Conservation (phyloP, 2,113 vertebrate species). For the Mustela lutreola region DNA sequence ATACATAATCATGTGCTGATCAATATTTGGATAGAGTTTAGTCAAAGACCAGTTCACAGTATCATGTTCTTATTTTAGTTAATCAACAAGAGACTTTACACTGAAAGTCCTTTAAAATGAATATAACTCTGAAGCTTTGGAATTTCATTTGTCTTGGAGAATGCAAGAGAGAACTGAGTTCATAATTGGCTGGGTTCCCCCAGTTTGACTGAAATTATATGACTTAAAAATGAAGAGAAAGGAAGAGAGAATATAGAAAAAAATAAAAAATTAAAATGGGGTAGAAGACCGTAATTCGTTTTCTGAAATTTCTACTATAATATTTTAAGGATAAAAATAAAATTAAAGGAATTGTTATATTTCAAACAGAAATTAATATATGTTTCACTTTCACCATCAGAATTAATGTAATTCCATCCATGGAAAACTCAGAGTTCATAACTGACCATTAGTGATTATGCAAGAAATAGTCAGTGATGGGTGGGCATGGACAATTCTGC, state of each 20-base stretch:
- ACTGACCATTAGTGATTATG: not conserved
- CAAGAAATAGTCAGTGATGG: not conserved
- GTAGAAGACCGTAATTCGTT: not conserved
- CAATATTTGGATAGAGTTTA: not conserved
- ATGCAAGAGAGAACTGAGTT: conserved; percentile 35
- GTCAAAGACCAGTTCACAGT: not conserved
- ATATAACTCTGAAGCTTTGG: not conserved
- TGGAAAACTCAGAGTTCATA: not conserved
- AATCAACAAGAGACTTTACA: not conserved
- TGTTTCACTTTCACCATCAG: not conserved
- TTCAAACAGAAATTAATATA: conserved; percentile 7
- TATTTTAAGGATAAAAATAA: conserved; percentile 16
- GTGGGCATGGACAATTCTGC: not conserved
- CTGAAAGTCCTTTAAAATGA: not conserved
- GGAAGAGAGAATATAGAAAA: not conserved
- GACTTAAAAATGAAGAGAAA: not conserved
- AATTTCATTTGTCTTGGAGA: not conserved
- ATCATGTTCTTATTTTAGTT: not conserved
- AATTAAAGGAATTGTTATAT: not conserved
- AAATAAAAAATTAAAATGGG: not conserved
- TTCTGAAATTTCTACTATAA: not conserved
- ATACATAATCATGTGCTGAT: not conserved
- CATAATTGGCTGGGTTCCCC: not conserved
- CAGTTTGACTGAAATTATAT: not conserved
- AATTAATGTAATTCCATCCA: not conserved